These are phyloP conservation scores for Pungitius pungitius DNA, from an alignment of 2,113 vertebrate genomes.

Conservation along the genomic window DNA sequence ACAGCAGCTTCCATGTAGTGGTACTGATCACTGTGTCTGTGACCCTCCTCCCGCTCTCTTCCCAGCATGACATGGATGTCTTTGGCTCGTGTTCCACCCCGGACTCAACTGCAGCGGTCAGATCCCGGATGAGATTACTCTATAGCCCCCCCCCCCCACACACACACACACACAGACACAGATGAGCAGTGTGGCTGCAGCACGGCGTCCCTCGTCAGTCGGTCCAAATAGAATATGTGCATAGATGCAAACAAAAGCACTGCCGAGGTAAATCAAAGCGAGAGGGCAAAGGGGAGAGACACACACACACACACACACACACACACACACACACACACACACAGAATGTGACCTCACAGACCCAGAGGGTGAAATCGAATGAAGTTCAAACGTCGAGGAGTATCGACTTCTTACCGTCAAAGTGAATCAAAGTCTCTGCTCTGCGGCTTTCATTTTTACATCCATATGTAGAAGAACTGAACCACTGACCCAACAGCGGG, in stretches of 20 bases:
- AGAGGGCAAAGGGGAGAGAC: slow-evolving; percentile 3
- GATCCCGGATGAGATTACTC: slow-evolving; percentile 71
- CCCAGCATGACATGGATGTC: slow-evolving; percentile 76
- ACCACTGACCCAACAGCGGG: slow-evolving; percentile 31
- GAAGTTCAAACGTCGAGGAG: slow-evolving; percentile 65
- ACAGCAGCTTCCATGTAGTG: slow-evolving; percentile 25
- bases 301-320: neutral
- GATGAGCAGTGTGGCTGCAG: slow-evolving; percentile 22
- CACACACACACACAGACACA: no score
- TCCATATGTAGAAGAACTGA: slow-evolving; percentile 47
- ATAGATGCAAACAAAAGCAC: slow-evolving; percentile 56
- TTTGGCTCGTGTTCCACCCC: slow-evolving; percentile 66
- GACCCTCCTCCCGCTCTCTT: slow-evolving; percentile 58
- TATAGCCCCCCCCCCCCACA: neutral
- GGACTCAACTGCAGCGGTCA: slow-evolving; percentile 62
- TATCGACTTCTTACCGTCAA: slow-evolving; percentile 28
- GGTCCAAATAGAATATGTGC: slow-evolving; percentile 58
- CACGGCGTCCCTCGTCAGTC: slow-evolving; percentile 31
- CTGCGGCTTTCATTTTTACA: slow-evolving; percentile 32
- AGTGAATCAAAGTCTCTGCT: slow-evolving; percentile 47
- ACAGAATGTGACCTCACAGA: slow-evolving; percentile 57
- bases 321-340: neutral
- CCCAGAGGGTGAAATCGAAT: slow-evolving; percentile 59
- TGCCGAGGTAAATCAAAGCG: slow-evolving; percentile 26
- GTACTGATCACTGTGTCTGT: slow-evolving; percentile 65